phyloP scores from a whole-genome alignment of 2,113 vertebrate genomes.

The Malurus alboscapulatus region DNA sequence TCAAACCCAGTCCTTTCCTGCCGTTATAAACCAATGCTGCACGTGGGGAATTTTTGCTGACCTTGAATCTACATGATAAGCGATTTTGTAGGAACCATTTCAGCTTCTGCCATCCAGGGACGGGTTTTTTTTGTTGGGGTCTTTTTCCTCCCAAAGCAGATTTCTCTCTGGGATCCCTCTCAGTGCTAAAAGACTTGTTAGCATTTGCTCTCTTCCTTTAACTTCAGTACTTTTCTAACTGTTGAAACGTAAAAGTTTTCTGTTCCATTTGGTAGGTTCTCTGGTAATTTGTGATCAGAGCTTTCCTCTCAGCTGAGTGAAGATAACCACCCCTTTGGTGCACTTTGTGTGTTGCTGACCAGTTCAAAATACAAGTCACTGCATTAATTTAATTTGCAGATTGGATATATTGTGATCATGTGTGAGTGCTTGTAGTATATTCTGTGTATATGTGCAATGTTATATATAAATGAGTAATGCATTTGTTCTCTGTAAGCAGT shows the following conservation, averaged over 20 bases:
- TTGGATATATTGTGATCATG: not conserved
- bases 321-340: not conserved
- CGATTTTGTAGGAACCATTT: not conserved
- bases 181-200: not conserved
- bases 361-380: not conserved
- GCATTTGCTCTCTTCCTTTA: not conserved
- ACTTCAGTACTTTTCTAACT: not conserved
- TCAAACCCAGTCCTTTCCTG: not conserved
- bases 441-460: rapidly evolving
- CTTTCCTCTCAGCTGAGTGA: not conserved
- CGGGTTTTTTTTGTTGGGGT: not conserved
- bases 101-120: not conserved
- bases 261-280: not conserved
- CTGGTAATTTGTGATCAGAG: not conserved
- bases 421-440: not conserved
- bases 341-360: not conserved
- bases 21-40: not conserved
- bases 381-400: not conserved
- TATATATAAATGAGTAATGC: not conserved
- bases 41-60: not conserved
- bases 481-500: not conserved
- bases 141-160: not conserved
- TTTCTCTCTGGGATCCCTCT: not conserved
- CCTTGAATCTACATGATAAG: not conserved
- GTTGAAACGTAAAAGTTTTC: not conserved